Evolutionary conservation across 2,113 vertebrate genomes (phyloP).

Genomic region (Psophia crepitans): DNA sequence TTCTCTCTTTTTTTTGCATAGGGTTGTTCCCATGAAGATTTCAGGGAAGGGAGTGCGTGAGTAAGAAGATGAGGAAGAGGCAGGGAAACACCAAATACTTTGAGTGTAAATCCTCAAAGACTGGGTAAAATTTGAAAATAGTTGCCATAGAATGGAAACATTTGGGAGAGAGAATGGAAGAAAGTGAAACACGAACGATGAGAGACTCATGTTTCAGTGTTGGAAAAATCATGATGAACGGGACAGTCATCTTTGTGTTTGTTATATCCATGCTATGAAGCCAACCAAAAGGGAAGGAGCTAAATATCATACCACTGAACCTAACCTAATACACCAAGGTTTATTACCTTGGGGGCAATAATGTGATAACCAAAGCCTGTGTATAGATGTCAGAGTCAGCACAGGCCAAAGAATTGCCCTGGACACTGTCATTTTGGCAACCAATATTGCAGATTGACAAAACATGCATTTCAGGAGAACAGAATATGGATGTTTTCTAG

Average conservation of each 20-base stretch:
- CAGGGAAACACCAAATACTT: conserved; percentile 22
- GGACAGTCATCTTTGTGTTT: not conserved
- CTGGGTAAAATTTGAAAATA: not conserved
- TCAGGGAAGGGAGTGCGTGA: conserved; percentile 15
- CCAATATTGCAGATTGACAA: not conserved
- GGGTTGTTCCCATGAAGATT: not conserved
- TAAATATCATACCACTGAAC: not conserved
- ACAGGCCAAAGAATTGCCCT: not conserved
- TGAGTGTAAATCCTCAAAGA: not conserved
- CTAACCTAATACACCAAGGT: not conserved
- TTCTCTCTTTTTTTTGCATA: not conserved
- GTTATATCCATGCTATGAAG: not conserved
- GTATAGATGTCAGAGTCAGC: not conserved
- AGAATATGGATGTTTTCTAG: not conserved
- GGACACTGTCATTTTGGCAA: not conserved
- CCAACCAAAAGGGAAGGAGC: not conserved
- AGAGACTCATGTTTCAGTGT: not conserved
- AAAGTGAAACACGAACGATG: conserved; percentile 6
- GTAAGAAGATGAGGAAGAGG: conserved; percentile 12
- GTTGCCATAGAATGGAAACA: not conserved
- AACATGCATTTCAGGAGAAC: not conserved
- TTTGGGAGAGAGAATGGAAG: conserved; percentile 16
- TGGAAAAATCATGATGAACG: conserved; percentile 8
- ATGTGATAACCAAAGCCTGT: not conserved
- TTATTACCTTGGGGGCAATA: not conserved